Conservation (phyloP, 2,888 invertebrate genomes). For the Chrysolina oricalcia region DNA sequence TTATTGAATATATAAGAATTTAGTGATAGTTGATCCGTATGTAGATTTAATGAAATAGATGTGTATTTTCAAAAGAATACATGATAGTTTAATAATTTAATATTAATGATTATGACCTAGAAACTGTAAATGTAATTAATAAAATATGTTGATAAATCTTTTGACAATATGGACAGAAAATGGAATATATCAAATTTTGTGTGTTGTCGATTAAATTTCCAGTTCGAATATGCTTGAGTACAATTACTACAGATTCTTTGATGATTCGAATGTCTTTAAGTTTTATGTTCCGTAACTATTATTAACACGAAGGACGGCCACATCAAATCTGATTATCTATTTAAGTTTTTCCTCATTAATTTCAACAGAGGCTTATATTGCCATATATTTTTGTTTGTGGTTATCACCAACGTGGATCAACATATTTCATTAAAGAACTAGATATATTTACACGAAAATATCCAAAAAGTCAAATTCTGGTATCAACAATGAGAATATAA, state of each 20-base stretch:
- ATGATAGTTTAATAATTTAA: conserved; percentile 68
- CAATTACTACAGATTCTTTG: too few relatives aligned
- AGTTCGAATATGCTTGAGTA: too few relatives aligned
- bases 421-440: conserved; percentile 60
- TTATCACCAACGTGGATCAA: conserved; percentile 40
- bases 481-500: conserved; percentile 60
- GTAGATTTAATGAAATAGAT: conserved; percentile 69
- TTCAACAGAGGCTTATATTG: too few relatives aligned
- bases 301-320: too few relatives aligned
- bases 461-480: conserved; percentile 61
- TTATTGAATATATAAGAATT: conserved; percentile 70
- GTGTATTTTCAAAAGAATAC: conserved; percentile 70
- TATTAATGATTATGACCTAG: conserved; percentile 65
- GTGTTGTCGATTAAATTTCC: not conserved
- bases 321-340: too few relatives aligned
- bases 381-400: not conserved
- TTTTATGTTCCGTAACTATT: too few relatives aligned
- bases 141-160: conserved; percentile 59
- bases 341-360: too few relatives aligned
- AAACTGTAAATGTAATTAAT: conserved; percentile 59
- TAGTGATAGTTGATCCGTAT: conserved; percentile 71
- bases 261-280: too few relatives aligned
- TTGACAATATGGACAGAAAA: too few relatives aligned
- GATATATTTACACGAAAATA: conserved; percentile 57
- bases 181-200: too few relatives aligned